A percentile compares a stretch with the other conserved stretches of the same genome.
These are phyloP conservation scores for Ectobius pallidus DNA, from an alignment of 2,888 invertebrate species.

Conservation along the genomic window DNA sequence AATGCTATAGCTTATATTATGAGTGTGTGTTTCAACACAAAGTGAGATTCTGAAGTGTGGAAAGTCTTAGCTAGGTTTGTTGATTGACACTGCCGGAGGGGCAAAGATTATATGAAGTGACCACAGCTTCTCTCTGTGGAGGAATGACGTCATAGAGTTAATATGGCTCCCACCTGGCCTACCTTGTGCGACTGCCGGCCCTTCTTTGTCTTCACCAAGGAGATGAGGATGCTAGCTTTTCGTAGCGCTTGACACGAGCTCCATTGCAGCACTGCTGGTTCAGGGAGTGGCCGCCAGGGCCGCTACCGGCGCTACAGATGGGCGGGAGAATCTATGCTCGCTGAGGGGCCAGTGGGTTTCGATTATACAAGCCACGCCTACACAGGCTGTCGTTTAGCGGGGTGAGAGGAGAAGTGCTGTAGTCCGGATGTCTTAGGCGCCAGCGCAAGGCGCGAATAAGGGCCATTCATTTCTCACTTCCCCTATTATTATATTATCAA, in stretches of 20 bases:
- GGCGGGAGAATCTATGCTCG: constrained; percentile 18
- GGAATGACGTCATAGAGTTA: constrained; percentile 26
- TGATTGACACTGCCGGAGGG: no score
- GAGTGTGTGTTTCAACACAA: no score
- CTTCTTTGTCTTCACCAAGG: not conserved
- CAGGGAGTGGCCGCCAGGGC: constrained; percentile 13
- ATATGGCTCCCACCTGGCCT: constrained; percentile 27
- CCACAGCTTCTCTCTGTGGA: not conserved
- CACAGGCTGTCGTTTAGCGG: not conserved
- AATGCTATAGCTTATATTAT: no score
- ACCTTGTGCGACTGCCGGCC: constrained; percentile 11
- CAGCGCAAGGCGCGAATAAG: constrained; percentile 24
- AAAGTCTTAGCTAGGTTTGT: no score
- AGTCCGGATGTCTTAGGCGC: constrained; percentile 3
- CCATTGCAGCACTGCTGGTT: constrained; percentile 22
- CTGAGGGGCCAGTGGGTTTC: constrained; percentile 13
- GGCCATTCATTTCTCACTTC: constrained; percentile 23
- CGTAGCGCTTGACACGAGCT: not conserved
- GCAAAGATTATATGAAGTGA: no score
- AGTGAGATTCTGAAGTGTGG: no score
- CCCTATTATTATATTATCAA: no score
- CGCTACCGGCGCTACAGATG: constrained; percentile 23
- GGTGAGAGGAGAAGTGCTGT: not conserved
- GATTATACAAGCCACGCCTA: constrained; percentile 22
- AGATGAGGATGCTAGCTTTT: not conserved